Conservation (phyloP, 2,888 invertebrate species). For the Blastobasis adustella region DNA sequence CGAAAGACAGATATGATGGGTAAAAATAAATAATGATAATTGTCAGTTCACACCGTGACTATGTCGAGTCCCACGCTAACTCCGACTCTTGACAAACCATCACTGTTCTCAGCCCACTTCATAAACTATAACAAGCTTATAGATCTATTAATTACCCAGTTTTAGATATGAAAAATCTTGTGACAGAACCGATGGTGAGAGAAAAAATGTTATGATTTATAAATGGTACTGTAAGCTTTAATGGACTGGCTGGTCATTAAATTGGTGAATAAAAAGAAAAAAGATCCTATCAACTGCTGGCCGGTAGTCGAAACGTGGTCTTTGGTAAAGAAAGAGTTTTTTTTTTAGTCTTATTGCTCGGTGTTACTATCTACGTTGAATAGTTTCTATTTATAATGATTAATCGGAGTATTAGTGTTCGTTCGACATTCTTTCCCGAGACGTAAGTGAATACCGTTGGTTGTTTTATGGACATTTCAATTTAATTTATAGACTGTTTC, state of each 20-base stretch:
- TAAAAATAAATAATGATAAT: slow-evolving; percentile 59
- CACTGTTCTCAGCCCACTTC: slow-evolving; percentile 42
- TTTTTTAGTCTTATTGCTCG: neutral
- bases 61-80: slow-evolving; percentile 46
- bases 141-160: slow-evolving; percentile 20
- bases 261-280: slow-evolving; percentile 23
- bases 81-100: slow-evolving; percentile 24
- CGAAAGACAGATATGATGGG: slow-evolving; percentile 27
- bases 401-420: slow-evolving; percentile 22
- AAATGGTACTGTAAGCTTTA: slow-evolving; percentile 19
- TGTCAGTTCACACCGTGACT: slow-evolving; percentile 51
- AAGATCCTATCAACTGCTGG: slow-evolving; percentile 14
- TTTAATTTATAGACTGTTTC: neutral
- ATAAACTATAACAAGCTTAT: slow-evolving; percentile 19
- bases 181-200: slow-evolving; percentile 8
- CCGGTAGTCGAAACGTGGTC: slow-evolving; percentile 16
- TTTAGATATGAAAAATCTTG: slow-evolving; percentile 20
- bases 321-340: slow-evolving; percentile 18
- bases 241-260: slow-evolving; percentile 20
- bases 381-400: slow-evolving; percentile 22
- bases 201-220: slow-evolving; percentile 34
- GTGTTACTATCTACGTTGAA: slow-evolving; percentile 22
- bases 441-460: neutral
- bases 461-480: slow-evolving; percentile 3
- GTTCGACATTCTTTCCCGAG: slow-evolving; percentile 4